These are phyloP conservation scores for Psittacus erithacus DNA, from an alignment of 2,113 vertebrate genomes.

Conservation along the genomic window DNA sequence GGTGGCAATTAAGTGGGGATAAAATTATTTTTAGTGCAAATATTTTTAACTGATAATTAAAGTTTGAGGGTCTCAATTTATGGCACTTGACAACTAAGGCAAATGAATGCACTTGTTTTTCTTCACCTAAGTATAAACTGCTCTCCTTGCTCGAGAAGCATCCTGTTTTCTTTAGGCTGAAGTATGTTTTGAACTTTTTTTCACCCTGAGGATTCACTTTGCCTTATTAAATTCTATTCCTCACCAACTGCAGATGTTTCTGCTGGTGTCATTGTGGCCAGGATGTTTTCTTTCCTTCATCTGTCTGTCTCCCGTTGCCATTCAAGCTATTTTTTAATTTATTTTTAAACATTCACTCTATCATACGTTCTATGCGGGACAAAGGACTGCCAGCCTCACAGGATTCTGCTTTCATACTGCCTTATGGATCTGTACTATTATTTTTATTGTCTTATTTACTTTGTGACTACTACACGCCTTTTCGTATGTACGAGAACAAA, in stretches of 20 bases:
- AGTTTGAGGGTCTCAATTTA: background rate
- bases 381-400: background rate
- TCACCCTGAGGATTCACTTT: slow-evolving; percentile 30
- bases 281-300: slow-evolving; percentile 48
- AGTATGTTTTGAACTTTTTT: slow-evolving; percentile 37
- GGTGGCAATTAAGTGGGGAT: background rate
- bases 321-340: background rate
- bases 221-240: slow-evolving; percentile 21
- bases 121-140: background rate
- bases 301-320: background rate
- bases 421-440: background rate
- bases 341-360: accelerated
- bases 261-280: background rate
- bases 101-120: slow-evolving; percentile 13
- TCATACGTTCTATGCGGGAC: background rate
- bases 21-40: background rate
- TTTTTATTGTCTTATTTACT: background rate
- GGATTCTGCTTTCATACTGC: background rate
- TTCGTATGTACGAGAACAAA: background rate
- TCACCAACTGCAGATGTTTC: slow-evolving; percentile 34
- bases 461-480: background rate
- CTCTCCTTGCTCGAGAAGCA: slow-evolving; percentile 39
- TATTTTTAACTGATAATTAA: background rate
- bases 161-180: slow-evolving; percentile 50
- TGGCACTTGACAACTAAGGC: background rate